Base-by-base conservation (phyloP, 2,113 vertebrate genomes). In the Pangasianodon hypophthalmus region DNA sequence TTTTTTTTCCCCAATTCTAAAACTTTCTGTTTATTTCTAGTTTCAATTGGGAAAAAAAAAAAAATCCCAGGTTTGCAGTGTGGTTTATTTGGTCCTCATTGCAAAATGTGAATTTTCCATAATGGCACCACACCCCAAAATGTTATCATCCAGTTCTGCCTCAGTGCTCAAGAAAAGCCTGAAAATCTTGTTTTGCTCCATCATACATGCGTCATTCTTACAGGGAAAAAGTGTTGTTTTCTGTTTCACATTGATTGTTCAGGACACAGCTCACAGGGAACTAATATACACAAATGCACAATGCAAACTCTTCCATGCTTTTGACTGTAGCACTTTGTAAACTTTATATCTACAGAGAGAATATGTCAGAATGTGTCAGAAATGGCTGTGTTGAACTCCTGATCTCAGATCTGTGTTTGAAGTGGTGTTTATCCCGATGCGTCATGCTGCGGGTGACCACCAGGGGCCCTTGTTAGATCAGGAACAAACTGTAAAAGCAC, bases 401-500 rank as follows among this genome's bases (percentile, higher is more conserved):
- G 48, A 60, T 46, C 26, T 9, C 54, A 62, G 11, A 32, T 44
- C 26, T 32, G 26, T 26, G 37, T 44, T 13, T 1, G n/a, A n/a
- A 71, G 29, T 13, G 32, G 19, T 29, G 62, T 18, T 60, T 50
- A 16, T 56, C 44, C 13, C 6, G 2, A 29, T 32, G 10, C 2
- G 84, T 48, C 19, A 80, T 87, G 41, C 58, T 79, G 32, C 1
- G 19, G 4, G 46, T 90, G 84, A 29, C 90, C 93, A 93, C 80
- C 91, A 92, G 93, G 85, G 92, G 92, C 85, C 90, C 56, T 56
- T 44, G 32, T 90, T 89, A 86, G 85, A 93, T 90, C 60, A 91
- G 37, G 87, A 85, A 93, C 79, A 84, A 14, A 80, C 26, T n/a
- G 6, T 29, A 62, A 50, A 32, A 46, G 6, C 75, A 69, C 64